Conservation (phyloP, 2,113 vertebrate species). For the Vireo altiloquus region DNA sequence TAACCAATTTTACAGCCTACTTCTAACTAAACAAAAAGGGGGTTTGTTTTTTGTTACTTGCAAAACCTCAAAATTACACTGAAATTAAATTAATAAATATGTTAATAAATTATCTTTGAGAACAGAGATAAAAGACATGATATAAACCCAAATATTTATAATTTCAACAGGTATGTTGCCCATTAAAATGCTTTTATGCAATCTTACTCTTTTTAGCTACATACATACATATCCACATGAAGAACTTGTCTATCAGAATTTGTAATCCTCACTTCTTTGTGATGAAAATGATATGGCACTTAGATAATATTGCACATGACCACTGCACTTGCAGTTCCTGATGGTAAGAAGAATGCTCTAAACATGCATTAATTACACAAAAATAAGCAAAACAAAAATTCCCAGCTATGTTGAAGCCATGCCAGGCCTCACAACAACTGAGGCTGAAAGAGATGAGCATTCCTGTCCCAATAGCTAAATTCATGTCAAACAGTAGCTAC, state of each 20-base stretch:
- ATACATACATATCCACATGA: not conserved
- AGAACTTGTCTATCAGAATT: not conserved
- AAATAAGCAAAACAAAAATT: not conserved
- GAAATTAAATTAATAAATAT: not conserved
- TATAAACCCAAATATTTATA: not conserved
- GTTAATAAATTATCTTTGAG: not conserved
- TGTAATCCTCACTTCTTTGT: not conserved
- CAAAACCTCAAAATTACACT: not conserved
- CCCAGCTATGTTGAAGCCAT: not conserved
- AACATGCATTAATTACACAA: not conserved
- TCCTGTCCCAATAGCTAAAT: not conserved
- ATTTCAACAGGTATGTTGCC: not conserved
- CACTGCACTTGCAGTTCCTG: not conserved
- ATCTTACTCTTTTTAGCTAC: not conserved
- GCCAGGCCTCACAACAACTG: not conserved
- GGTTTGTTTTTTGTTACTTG: not conserved
- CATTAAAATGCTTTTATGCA: not conserved
- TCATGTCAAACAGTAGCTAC: not conserved
- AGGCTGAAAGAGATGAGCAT: not conserved
- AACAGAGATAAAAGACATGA: not conserved
- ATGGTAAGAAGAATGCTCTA: not conserved
- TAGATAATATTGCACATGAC: not conserved
- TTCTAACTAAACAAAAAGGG: not conserved
- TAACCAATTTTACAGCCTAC: not conserved
- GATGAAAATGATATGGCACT: not conserved